phyloP scores from a whole-genome alignment of 1,140 invertebrate genomes.

The Diachasma alloeum region DNA sequence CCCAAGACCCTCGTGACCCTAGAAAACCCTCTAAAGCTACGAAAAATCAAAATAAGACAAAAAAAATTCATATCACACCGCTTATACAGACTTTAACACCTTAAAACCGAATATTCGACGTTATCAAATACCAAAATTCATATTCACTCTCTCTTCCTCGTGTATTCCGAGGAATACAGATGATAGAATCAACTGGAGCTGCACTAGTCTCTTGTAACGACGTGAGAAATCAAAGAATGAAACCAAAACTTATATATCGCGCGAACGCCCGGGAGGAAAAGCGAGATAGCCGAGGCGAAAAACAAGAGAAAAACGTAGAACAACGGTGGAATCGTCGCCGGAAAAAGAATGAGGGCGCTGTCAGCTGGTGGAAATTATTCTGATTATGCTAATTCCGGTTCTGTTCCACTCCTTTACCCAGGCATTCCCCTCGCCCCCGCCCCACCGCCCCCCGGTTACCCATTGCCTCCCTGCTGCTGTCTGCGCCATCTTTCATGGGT shows the following conservation, averaged over 20 bases:
- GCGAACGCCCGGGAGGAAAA: background rate
- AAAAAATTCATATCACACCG: background rate
- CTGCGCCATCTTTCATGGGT: conserved; percentile 65
- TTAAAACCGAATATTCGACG: background rate
- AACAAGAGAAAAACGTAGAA: conserved; percentile 56
- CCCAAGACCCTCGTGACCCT: no score
- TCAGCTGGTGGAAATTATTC: conserved; percentile 69
- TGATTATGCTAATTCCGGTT: conserved; percentile 69
- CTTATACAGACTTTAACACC: background rate
- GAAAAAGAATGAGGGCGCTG: conserved; percentile 66
- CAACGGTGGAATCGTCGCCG: conserved; percentile 61
- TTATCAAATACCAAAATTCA: background rate
- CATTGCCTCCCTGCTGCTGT: conserved; percentile 51
- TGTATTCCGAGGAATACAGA: no score
- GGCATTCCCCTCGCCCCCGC: conserved; percentile 30
- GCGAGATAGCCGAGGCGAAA: conserved; percentile 10
- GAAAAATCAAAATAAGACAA: background rate
- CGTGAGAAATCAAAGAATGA: conserved; percentile 46
- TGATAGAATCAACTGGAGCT: background rate
- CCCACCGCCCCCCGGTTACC: background rate
- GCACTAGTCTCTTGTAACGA: conserved; percentile 38
- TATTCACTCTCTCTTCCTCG: no score
- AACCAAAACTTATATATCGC: conserved; percentile 17
- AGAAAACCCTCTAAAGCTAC: background rate
- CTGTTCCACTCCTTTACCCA: conserved; percentile 67